Conservation (phyloP, 2,888 invertebrate genomes). For the Cantharis lateralis region DNA sequence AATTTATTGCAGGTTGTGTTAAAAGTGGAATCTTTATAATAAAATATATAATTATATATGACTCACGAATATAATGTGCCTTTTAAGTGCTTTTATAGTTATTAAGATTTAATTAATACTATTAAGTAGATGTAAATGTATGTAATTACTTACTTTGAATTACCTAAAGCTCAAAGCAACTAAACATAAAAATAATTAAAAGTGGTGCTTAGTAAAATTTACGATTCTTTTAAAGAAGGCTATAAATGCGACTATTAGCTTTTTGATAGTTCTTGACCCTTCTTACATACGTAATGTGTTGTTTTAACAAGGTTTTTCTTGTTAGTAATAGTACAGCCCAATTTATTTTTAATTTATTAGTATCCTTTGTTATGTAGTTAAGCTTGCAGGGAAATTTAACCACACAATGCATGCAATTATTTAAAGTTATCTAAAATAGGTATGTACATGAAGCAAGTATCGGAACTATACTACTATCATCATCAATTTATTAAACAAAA, state of each 20-base stretch:
- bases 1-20: not conserved
- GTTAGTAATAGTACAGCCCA: not conserved
- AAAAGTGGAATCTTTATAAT: not conserved
- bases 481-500: not conserved
- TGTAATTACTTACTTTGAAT: not conserved
- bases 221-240: not conserved
- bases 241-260: not conserved
- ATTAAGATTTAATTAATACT: not conserved
- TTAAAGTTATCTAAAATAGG: not conserved
- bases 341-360: not conserved
- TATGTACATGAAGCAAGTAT: not conserved
- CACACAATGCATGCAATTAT: not conserved
- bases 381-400: not conserved
- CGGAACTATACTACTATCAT: not conserved
- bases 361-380: not conserved
- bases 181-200: not conserved
- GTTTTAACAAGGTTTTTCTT: not conserved
- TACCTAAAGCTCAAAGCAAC: not conserved
- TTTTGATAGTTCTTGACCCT: not conserved
- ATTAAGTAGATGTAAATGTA: not conserved
- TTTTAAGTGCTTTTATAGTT: not conserved
- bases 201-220: not conserved
- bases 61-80: not conserved
- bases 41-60: not conserved
- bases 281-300: not conserved